Base-by-base conservation (phyloP, 2,888 invertebrate species). In the Eupsilia transversa region DNA sequence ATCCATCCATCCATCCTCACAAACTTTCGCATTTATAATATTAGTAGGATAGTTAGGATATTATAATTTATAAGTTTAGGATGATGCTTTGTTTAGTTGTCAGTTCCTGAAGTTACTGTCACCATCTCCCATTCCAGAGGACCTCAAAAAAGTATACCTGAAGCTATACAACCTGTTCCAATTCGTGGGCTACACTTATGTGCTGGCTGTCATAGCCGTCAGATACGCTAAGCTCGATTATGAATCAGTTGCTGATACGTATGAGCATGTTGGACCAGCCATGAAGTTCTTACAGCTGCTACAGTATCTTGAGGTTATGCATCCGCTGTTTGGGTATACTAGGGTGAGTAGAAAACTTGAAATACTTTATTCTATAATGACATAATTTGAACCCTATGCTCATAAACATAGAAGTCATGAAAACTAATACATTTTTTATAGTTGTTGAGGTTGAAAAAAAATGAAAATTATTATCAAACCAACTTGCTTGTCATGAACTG, bases 101-200 rank as follows among this genome's bases (percentile, higher is more conserved):
- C n/a, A n/a, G n/a, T n/a, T n/a, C n/a, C n/a, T n/a, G n/a, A n/a
- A n/a, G n/a, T n/a, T n/a, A n/a, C n/a, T n/a, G n/a, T n/a, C n/a
- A n/a, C 12, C 12, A 9, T 17, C n/a, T 49, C 3, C 6, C 1
- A 27, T 75, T 96, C 96, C 96, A 98, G 98, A 98, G 92, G 98
- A 98, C 91, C 95, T 97, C 60, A 98, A 97, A 90, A 98, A 98
- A 89, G 98, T 98, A 0, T 99, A 99, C 93, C 95, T 99, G 79
- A 97, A 98, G 64, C 94, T 99, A 72, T 99, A 99, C 96, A 99
- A 99, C 93, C 94, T 99, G 84, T 98, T 98, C 92, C 99, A 99
- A 97, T 98, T 98, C 90, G 97, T 99, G 74, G 99, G 99, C 6
- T 99, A 97, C 92, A 95, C 97, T 67, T 99, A 98, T 90, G 96